Evolutionary conservation across 2,888 invertebrate genomes (phyloP).

Genomic region (Blera fallax): DNA sequence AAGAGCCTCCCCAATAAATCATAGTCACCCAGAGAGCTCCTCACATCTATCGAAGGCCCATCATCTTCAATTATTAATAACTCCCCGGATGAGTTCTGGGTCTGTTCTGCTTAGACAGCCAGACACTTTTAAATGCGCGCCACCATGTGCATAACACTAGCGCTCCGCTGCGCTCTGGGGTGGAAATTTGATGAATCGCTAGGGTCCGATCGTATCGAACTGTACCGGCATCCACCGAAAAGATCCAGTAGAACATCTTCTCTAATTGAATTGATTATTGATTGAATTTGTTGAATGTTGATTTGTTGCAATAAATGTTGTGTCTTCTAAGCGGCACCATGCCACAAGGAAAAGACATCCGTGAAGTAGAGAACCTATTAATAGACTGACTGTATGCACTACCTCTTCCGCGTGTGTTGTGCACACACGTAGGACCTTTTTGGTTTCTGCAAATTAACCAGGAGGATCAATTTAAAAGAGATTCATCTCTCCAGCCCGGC

Average conservation of each 20-base stretch:
- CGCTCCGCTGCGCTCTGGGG: slow-evolving; percentile 13
- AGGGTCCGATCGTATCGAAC: slow-evolving; percentile 28
- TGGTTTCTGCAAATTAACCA: slow-evolving; percentile 46
- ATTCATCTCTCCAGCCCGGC: slow-evolving; percentile 64
- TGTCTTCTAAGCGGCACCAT: slow-evolving; percentile 37
- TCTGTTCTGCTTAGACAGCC: slow-evolving; percentile 59
- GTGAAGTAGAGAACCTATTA: slow-evolving; percentile 44
- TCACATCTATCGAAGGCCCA: slow-evolving; percentile 66
- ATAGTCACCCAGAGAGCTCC: slow-evolving; percentile 20
- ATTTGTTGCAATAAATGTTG: slow-evolving; percentile 71
- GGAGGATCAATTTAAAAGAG: slow-evolving; percentile 68
- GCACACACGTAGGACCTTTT: slow-evolving; percentile 12
- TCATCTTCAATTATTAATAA: slow-evolving; percentile 72
- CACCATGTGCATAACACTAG: not conserved
- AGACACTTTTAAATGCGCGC: slow-evolving; percentile 55
- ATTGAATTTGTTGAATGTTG: slow-evolving; percentile 72
- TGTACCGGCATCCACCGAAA: not conserved
- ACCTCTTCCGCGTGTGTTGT: slow-evolving; percentile 52
- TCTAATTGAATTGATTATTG: slow-evolving; percentile 72
- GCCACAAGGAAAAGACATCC: slow-evolving; percentile 24
- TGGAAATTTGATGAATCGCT: slow-evolving; percentile 68
- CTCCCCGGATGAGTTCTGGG: slow-evolving; percentile 54
- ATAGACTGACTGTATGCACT: slow-evolving; percentile 37
- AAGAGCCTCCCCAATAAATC: slow-evolving; percentile 62
- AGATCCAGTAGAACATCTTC: not conserved